Evolutionary conservation across 2,888 invertebrate species (phyloP), one percentile per base, ranked within the genome.

Genomic region (Choreutis nemorana): DNA sequence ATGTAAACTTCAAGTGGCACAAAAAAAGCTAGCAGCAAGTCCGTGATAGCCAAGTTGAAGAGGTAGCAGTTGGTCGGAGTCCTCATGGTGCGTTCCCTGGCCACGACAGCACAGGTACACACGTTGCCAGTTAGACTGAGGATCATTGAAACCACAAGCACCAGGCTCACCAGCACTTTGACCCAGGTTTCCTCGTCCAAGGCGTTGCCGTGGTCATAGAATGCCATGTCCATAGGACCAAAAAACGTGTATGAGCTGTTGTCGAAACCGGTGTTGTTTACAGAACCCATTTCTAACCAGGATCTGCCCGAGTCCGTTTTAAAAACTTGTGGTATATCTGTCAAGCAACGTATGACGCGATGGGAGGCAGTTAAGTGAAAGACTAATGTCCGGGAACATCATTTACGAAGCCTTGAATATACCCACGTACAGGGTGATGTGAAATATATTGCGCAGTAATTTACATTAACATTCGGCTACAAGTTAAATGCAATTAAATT

Each of bases 51-150:
- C 32, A 91, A 71, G 55, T 87, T 90, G 56, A 91, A 87, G 23
- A 91, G 78, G 55, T 91, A 91, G 52, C 86, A 90, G 62, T 91
- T 91, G 8, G 91, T 91, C 0, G 90, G 87, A 0, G 90, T 91
- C 50, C 89, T 85, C 91, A 91, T 90, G 31, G 86, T 84, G 27
- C 83, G 83, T 50, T 90, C 88, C 20, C 83, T 78, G 2, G 83
- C 78, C 16, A 91, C 90, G 3, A 91, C 90, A 2, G 88, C 79
- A 54, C 90, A 90, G 0, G 90, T 91, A 44, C 86, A 84, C 8
- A 88, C 64, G 48, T 91, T 91, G 1, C 91, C 91, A 1, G 90
- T 55, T 1, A 90, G 62, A 10, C 90, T 90, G 3, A 86, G 73
- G 7, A 88, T 50, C 63, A 90, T 86, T 21, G 87, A 86, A 1